phyloP scores from a whole-genome alignment of 2,113 vertebrate species.

The Campylomormyrus tamandua region DNA sequence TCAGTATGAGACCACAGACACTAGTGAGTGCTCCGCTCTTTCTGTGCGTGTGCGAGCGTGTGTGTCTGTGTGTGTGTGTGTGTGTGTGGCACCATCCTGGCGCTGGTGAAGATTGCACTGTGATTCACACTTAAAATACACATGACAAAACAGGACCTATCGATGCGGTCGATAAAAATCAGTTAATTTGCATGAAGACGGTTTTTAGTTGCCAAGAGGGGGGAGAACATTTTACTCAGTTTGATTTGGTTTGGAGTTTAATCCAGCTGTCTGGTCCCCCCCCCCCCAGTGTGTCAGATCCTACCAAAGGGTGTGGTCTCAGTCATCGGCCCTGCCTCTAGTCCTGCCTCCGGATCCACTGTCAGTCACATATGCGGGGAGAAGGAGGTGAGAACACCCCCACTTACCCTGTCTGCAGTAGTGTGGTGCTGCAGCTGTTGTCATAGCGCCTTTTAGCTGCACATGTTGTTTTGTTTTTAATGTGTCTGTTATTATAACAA shows the following conservation, averaged over 20 bases:
- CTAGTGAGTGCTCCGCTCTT: conserved; percentile 63
- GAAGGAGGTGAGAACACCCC: conserved; percentile 69
- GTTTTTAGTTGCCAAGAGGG: conserved; percentile 21
- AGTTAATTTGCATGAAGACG: conserved; percentile 23
- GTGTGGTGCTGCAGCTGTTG: background rate
- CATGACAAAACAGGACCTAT: conserved; percentile 21
- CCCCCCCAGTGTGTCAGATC: conserved; percentile 76
- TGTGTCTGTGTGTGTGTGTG: background rate
- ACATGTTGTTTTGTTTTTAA: background rate
- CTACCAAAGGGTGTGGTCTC: conserved; percentile 80
- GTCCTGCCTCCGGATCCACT: conserved; percentile 77
- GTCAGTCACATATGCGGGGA: conserved; percentile 89
- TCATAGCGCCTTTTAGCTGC: background rate
- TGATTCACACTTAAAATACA: background rate
- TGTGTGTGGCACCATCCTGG: background rate
- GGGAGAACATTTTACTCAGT: conserved; percentile 6
- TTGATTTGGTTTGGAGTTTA: conserved; percentile 14
- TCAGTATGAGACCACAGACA: conserved; percentile 84
- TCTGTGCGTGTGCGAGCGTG: background rate
- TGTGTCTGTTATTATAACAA: background rate
- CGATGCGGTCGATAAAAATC: conserved; percentile 31
- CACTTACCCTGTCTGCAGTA: background rate
- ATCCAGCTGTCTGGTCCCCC: background rate
- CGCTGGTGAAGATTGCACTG: background rate
- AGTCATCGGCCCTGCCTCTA: conserved; percentile 78